phyloP scores from a whole-genome alignment of 2,888 invertebrate species.

The Macroteleia sp. region DNA sequence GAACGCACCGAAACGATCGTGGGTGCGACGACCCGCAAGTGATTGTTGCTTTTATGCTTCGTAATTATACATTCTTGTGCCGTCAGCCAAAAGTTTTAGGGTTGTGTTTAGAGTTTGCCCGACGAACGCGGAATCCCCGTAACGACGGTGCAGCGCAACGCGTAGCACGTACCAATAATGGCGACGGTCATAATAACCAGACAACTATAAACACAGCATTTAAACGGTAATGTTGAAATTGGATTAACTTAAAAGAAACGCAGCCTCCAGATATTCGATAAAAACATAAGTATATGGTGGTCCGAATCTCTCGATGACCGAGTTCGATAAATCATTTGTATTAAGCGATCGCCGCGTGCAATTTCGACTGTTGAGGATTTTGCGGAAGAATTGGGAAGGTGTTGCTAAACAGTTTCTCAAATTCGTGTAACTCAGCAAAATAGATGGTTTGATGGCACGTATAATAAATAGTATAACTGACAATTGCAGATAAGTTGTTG shows the following conservation, averaged over 20 bases:
- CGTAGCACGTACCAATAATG: conserved; percentile 51
- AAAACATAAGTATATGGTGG: conserved; percentile 50
- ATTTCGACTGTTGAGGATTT: too few relatives aligned
- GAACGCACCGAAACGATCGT: conserved; percentile 74
- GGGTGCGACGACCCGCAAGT: conserved; percentile 79
- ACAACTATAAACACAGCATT: conserved; percentile 51
- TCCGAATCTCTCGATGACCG: not conserved
- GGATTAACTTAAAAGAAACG: conserved; percentile 38
- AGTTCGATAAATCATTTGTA: conserved; percentile 17
- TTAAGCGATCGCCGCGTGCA: not conserved
- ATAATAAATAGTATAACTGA: too few relatives aligned
- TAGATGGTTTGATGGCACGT: too few relatives aligned
- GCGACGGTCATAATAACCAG: conserved; percentile 49
- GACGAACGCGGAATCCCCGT: conserved; percentile 30
- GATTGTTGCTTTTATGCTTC: conserved; percentile 83
- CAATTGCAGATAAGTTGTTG: too few relatives aligned
- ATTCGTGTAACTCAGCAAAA: too few relatives aligned
- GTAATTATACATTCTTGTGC: conserved; percentile 83
- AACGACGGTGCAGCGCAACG: conserved; percentile 23
- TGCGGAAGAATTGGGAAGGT: not conserved
- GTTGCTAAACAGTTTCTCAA: too few relatives aligned
- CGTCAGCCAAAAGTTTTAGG: conserved; percentile 73
- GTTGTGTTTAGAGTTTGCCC: conserved; percentile 77
- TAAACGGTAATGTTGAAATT: conserved; percentile 39
- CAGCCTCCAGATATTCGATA: conserved; percentile 41